phyloP scores from a whole-genome alignment of 2,113 vertebrate species.

The Parotia lawesii region DNA sequence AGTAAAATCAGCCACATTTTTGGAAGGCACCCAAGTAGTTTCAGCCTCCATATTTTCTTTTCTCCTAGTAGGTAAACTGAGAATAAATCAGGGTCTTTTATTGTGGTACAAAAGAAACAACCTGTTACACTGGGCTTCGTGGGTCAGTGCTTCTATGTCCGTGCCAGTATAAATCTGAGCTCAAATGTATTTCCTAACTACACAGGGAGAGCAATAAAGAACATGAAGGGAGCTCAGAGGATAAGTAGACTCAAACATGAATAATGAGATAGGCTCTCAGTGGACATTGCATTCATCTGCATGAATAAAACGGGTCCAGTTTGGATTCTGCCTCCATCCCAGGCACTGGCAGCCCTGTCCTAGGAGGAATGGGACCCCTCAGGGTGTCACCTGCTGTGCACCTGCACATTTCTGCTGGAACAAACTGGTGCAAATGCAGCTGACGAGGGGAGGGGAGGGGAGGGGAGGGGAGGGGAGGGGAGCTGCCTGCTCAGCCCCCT shows the following conservation, averaged over 20 bases:
- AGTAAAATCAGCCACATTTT: conserved; percentile 11
- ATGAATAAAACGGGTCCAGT: neutral
- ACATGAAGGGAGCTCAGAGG: neutral
- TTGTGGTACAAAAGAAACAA: neutral
- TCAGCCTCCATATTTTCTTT: neutral
- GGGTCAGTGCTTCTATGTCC: conserved; percentile 14
- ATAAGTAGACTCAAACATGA: neutral
- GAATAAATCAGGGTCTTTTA: conserved; percentile 32
- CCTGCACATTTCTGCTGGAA: neutral
- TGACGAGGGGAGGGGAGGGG: neutral
- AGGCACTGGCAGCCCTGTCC: neutral
- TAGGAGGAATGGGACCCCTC: neutral
- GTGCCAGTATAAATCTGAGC: neutral
- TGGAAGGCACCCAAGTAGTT: conserved; percentile 1
- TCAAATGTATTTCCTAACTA: neutral
- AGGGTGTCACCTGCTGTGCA: neutral
- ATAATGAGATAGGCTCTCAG: neutral
- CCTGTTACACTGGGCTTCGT: neutral
- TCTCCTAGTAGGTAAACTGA: neutral
- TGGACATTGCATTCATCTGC: neutral
- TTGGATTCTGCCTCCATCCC: neutral
- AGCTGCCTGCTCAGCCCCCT: neutral
- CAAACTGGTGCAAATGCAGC: neutral
- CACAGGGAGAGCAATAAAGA: neutral
- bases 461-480: neutral